These are phyloP conservation scores for Cryptotermes secundus DNA, from an alignment of 1,140 invertebrate genomes.

Conservation along the genomic window DNA sequence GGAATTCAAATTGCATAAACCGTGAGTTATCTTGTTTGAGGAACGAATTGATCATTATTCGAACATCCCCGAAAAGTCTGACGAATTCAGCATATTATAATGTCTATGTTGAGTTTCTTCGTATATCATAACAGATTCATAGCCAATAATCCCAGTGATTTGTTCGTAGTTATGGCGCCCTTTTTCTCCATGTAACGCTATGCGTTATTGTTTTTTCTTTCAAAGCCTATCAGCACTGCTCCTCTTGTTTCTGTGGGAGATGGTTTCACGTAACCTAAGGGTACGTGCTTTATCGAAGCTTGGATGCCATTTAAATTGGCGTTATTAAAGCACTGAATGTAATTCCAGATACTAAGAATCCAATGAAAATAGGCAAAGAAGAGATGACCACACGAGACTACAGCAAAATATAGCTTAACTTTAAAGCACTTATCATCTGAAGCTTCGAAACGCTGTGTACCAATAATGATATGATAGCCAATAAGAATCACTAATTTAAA, in stretches of 20 bases:
- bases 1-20: neutral
- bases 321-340: slow-evolving; percentile 7
- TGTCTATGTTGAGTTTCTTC: neutral
- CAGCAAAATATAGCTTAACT: neutral
- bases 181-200: neutral
- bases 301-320: slow-evolving; percentile 6
- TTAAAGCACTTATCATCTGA: neutral
- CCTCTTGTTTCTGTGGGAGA: neutral
- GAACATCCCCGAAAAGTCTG: neutral
- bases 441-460: neutral
- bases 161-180: neutral
- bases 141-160: neutral
- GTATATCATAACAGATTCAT: neutral
- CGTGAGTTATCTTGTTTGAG: neutral
- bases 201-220: neutral
- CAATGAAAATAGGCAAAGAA: neutral
- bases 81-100: neutral
- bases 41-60: too few relatives aligned
- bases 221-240: neutral
- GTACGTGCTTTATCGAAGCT: neutral
- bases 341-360: neutral
- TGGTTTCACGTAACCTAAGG: neutral
- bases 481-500: slow-evolving; percentile 15
- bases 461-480: neutral
- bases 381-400: neutral